Evolutionary conservation across 2,113 vertebrate genomes (phyloP).

Genomic region (Heteronetta atricapilla): DNA sequence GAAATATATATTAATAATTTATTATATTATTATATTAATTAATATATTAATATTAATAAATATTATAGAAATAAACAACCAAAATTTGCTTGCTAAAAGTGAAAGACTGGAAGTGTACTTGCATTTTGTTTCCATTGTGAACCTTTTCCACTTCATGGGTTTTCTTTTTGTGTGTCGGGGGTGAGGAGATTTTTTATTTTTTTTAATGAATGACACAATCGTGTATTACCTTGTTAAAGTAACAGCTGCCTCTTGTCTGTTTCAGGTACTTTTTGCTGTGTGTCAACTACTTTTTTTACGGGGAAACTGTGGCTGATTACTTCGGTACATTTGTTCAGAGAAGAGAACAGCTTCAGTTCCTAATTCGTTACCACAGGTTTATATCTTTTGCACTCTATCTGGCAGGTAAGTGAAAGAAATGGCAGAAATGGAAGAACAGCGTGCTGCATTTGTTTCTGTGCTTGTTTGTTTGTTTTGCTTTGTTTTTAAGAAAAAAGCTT

Average conservation of each 20-base stretch:
- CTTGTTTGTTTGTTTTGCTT: background rate
- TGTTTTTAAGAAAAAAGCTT: background rate
- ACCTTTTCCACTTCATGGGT: background rate
- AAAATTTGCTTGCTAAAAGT: background rate
- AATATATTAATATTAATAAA: no score
- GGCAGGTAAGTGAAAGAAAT: conserved; percentile 81
- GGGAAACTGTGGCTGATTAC: conserved; percentile 97
- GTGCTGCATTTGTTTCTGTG: background rate
- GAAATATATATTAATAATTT: no score
- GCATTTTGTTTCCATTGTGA: background rate
- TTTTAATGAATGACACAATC: background rate
- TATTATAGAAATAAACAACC: background rate
- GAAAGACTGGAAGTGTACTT: background rate
- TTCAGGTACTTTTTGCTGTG: conserved; percentile 96
- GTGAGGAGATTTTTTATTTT: background rate
- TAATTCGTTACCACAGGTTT: conserved; percentile 97
- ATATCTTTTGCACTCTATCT: conserved; percentile 97
- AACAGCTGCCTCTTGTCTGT: background rate
- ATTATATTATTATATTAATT: no score
- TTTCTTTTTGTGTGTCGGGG: background rate
- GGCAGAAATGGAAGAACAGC: background rate
- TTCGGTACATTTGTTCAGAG: conserved; percentile 93
- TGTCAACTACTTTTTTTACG: conserved; percentile 99
- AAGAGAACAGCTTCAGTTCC: conserved; percentile 94
- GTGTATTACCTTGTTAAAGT: background rate